Conservation (phyloP, 2,113 vertebrate species). For the Rhinogobius similis region DNA sequence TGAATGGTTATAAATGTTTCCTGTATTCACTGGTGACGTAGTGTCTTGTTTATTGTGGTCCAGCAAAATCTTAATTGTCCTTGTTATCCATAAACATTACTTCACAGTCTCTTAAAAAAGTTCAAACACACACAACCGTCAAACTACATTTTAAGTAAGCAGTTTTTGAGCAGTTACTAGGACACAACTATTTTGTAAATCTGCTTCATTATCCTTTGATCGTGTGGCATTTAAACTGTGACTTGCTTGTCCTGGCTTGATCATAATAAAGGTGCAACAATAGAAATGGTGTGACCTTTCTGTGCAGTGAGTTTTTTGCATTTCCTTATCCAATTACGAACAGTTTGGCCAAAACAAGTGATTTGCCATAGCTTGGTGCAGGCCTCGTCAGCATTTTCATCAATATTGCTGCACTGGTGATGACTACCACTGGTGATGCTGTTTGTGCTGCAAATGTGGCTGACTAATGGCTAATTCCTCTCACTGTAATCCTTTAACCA, state of each 20-base stretch:
- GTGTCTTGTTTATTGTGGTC: constrained; percentile 25
- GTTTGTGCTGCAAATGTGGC: constrained; percentile 46
- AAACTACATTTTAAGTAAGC: not conserved
- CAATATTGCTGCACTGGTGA: constrained; percentile 21
- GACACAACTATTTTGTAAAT: not conserved
- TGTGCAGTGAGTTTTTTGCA: not conserved
- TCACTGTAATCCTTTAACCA: constrained; percentile 61
- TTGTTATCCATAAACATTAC: constrained; percentile 8
- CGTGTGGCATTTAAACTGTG: not conserved
- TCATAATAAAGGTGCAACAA: not conserved
- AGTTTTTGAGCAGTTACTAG: not conserved
- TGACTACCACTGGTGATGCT: constrained; percentile 35
- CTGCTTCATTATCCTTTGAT: not conserved
- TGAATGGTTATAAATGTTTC: constrained; percentile 51
- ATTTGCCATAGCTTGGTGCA: not conserved
- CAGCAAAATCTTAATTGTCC: constrained; percentile 13
- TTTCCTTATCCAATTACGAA: not conserved
- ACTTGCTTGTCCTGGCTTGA: not conserved
- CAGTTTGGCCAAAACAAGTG: not conserved
- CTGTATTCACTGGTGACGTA: constrained; percentile 22
- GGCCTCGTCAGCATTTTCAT: constrained; percentile 12
- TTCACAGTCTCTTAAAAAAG: constrained; percentile 1
- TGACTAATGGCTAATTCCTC: constrained; percentile 58
- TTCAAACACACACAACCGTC: not conserved
- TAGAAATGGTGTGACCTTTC: constrained; percentile 5